Base-by-base conservation (phyloP, 2,888 invertebrate genomes). In the Alentia gelatinosa region DNA sequence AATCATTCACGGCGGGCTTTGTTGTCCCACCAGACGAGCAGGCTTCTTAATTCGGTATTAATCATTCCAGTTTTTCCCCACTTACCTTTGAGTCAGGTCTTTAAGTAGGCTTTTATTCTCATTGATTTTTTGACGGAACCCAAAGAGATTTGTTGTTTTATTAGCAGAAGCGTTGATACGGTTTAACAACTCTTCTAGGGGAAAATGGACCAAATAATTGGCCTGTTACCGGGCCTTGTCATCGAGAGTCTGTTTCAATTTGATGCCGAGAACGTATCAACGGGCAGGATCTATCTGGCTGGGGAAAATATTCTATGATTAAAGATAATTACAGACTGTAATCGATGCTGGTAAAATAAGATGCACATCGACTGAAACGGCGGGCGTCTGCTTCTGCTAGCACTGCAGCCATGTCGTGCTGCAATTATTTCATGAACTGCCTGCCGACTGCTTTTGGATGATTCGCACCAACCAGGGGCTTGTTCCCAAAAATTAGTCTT, bases 401-500 rank as follows among this genome's bases (percentile, higher is more conserved):
- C 26, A 1, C 5, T 37, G 7, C 12, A 4, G 37, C 1, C 12
- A 15, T 39, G 83, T 39, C 83, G 83, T 39, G 37, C 35, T 37
- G 40, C 83, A 83, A 83, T 83, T 83, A 83, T 83, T 83, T 83
- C 83, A 39, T 37, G 83, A 83, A 83, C 39, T 23, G 40, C 19
- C n/a, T 40, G n/a, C 37, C 19, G 83, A 40, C 7, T 23, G n/a
- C 40, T 37, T n/a, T 19, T 35, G 83, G 15, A 19, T 83, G 83
- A 83, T 83, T 40, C 83, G 83, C 26, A n/a, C n/a, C 30, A 39
- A 83, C 83, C 15, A 19, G 19, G 12, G 15, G 50, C 12, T 19
- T 19, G 50, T 19, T n/a, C n/a, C n/a, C 23, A 19, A 50, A 50
- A 50, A 50, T 12, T 15, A 50, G 19, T 12, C 23, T 50, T 50